A percentile compares a stretch with the other conserved stretches of the same genome.
Conservation (phyloP, 2,113 vertebrate species). For the Melanostigma gelatinosum region DNA sequence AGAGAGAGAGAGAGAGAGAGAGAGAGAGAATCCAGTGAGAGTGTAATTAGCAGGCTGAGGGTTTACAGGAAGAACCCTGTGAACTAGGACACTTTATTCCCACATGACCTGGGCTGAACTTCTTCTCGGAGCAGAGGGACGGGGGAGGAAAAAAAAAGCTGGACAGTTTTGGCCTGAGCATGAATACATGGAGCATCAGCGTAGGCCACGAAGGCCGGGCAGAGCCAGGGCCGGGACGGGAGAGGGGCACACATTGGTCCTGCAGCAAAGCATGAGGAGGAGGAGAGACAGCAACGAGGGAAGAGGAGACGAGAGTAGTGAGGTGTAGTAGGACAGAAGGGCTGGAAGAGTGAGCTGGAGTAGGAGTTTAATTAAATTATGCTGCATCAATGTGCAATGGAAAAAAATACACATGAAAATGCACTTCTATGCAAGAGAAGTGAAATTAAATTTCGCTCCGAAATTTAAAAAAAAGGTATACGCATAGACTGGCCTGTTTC, state of each 20-base stretch:
- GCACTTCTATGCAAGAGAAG: neutral
- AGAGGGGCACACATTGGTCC: conserved; percentile 19
- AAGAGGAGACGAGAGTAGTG: neutral
- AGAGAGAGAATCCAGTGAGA: conserved; percentile 16
- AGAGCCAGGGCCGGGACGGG: conserved; percentile 6
- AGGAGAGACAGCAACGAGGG: neutral
- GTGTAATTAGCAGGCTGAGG: conserved; percentile 43
- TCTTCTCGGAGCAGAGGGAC: neutral
- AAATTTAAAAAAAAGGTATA: neutral
- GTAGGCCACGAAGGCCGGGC: conserved; percentile 42
- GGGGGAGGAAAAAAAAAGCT: neutral
- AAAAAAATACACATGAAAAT: neutral
- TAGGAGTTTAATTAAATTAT: conserved; percentile 28
- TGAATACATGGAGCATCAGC: conserved; percentile 43
- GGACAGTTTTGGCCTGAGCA: conserved; percentile 14
- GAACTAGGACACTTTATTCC: conserved; percentile 53
- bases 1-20: neutral
- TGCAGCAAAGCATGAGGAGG: conserved; percentile 4
- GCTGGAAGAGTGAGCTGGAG: conserved; percentile 1
- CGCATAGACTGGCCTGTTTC: too few species aligned
- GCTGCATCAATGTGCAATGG: conserved; percentile 27
- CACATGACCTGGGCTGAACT: conserved; percentile 60
- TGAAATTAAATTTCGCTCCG: neutral
- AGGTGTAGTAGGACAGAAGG: neutral
- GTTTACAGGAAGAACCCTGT: conserved; percentile 56